Base-by-base conservation (phyloP, 2,888 invertebrate genomes). In the Drosophila tripunctata region DNA sequence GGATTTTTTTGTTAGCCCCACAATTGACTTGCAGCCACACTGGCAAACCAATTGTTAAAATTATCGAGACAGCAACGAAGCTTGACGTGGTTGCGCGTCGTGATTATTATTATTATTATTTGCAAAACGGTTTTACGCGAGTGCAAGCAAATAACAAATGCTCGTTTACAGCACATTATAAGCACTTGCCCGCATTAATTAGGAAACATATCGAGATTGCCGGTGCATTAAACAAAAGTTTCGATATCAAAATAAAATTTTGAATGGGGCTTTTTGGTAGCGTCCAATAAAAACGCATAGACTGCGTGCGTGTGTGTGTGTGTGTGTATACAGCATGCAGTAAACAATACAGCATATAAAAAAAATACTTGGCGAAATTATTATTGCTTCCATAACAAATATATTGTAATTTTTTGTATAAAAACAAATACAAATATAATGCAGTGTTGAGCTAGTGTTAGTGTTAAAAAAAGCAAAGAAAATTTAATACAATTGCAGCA, bases 51-150 rank as follows among this genome's bases (percentile, higher is more conserved):
- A 52, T 51, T 62, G 58, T 75, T 63, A 51, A 64, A 58, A 50
- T 48, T 48, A 31, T 65, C 64, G 73, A 69, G 65, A 57, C 54
- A 61, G 41, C 66, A 67, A 33, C 58, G 64, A 60, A 67, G 41
- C 47, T 67, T 74, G 77, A 79, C 64, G 79, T 76, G 69, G 41
- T 27, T 56, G 72, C 79, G 79, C 77, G 67, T 76, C 74, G 74
- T 41, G 50, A 48, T 31, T 58, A 71, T 63, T 68, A n/a, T n/a
- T n/a, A n/a, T n/a, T n/a, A n/a, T n/a, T n/a, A n/a, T n/a, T 68
- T 75, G 52, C 33, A 36, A 44, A n/a, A 64, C 57, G 60, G 41
- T 50, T 72, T 69, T 75, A 67, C 74, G 80, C 80, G 56, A 77
- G 50, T 77, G 74, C 67, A 70, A 74, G 74, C 55, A 50, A 38